These are phyloP conservation scores for Heteropelma amictum DNA, from an alignment of 2,888 invertebrate species.

Conservation along the genomic window DNA sequence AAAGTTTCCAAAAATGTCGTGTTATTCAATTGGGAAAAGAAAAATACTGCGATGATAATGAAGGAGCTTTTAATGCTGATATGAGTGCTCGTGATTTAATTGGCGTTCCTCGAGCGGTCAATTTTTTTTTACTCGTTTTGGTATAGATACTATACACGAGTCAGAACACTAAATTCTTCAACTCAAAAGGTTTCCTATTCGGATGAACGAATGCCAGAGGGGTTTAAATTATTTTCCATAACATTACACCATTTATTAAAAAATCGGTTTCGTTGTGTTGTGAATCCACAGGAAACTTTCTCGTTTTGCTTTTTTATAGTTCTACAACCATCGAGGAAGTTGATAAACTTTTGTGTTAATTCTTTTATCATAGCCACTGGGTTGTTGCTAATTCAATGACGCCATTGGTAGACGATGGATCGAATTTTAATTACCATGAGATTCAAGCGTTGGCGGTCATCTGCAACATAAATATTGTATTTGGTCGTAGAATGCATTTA, in stretches of 20 bases:
- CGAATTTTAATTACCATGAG: neutral
- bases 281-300: neutral
- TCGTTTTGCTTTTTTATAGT: neutral
- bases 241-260: neutral
- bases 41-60: too few species aligned
- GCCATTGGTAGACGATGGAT: neutral
- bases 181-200: neutral
- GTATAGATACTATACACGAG: neutral
- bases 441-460: neutral
- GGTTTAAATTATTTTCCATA: conserved; percentile 12
- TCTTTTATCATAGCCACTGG: neutral
- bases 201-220: conserved; percentile 6
- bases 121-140: too few species aligned
- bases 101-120: too few species aligned
- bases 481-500: neutral
- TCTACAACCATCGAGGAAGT: neutral
- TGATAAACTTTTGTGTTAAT: neutral
- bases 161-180: conserved; percentile 39
- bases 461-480: conserved; percentile 27
- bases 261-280: neutral
- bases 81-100: too few species aligned
- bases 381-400: neutral
- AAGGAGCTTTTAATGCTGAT: too few species aligned
- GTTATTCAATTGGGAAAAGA: too few species aligned
- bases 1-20: too few species aligned